phyloP scores from a whole-genome alignment of 2,797 vertebrate species.

The Silurus lanzhouensis region DNA sequence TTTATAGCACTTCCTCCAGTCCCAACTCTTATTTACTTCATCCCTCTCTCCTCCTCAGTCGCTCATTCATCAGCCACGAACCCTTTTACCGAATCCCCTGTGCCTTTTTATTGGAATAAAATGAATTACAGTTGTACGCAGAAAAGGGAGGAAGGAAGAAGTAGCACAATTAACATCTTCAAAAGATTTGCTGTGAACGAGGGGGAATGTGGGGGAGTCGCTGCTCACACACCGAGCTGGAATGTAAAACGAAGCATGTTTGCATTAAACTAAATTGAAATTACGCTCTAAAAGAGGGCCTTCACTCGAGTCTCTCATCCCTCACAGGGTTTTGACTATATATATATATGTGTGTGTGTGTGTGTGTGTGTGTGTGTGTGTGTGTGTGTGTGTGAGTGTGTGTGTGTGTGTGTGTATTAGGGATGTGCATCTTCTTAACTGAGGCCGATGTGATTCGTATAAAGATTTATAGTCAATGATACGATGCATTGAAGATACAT shows the following conservation, averaged over 20 bases:
- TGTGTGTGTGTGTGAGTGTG: too few relatives aligned
- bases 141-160: constrained; percentile 34
- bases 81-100: constrained; percentile 8
- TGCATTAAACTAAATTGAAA: constrained; percentile 24
- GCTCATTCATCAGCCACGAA: neutral
- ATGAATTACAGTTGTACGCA: constrained; percentile 34
- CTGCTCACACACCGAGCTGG: constrained; percentile 9
- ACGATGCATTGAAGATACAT: too few relatives aligned
- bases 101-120: constrained; percentile 29
- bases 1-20: neutral
- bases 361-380: too few relatives aligned
- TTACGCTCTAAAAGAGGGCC: constrained; percentile 7
- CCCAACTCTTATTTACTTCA: constrained; percentile 12
- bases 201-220: constrained; percentile 32
- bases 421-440: too few relatives aligned
- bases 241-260: constrained; percentile 16
- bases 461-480: too few relatives aligned
- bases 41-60: neutral
- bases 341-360: too few relatives aligned
- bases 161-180: constrained; percentile 33
- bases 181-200: constrained; percentile 30
- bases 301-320: neutral
- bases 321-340: neutral
- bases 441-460: too few relatives aligned
- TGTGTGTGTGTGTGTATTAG: too few relatives aligned